phyloP scores from a whole-genome alignment of 1,140 invertebrate species.

The Idris sp. region DNA sequence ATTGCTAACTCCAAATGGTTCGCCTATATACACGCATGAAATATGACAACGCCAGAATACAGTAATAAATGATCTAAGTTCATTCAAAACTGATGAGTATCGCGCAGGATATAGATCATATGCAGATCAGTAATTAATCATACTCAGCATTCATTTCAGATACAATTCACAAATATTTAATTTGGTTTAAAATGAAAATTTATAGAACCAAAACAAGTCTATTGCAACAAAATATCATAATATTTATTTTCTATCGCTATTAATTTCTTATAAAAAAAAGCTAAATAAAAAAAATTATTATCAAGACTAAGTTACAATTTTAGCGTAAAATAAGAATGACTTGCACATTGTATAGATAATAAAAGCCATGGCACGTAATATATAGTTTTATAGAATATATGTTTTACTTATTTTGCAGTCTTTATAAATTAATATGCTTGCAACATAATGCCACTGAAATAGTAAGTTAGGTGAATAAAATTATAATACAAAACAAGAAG shows the following conservation, averaged over 20 bases:
- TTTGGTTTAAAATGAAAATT: neutral
- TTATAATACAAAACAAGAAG: slow-evolving; percentile 10
- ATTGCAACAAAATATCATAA: too few species aligned
- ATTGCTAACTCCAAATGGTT: too few species aligned
- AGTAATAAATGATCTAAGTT: slow-evolving; percentile 47
- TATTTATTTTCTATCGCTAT: too few species aligned
- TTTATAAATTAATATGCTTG: slow-evolving; percentile 8
- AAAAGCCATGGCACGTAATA: neutral
- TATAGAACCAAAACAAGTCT: too few species aligned
- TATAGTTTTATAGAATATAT: neutral
- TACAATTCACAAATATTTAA: slow-evolving; percentile 3
- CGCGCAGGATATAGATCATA: slow-evolving; percentile 30
- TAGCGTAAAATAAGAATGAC: too few species aligned
- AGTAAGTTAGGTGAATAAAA: slow-evolving; percentile 17
- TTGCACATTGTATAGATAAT: slow-evolving; percentile 1
- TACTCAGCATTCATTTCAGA: slow-evolving; percentile 26
- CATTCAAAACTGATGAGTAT: slow-evolving; percentile 39
- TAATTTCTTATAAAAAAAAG: too few species aligned
- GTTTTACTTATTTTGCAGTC: slow-evolving; percentile 1
- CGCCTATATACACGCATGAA: neutral
- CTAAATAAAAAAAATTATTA: too few species aligned
- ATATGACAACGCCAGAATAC: slow-evolving; percentile 13
- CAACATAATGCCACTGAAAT: slow-evolving; percentile 16
- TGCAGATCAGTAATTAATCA: slow-evolving; percentile 51
- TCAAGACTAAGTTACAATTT: too few species aligned